Base-by-base conservation (phyloP, 2,113 vertebrate genomes). In the Calyptommatus sinebrachiatus region DNA sequence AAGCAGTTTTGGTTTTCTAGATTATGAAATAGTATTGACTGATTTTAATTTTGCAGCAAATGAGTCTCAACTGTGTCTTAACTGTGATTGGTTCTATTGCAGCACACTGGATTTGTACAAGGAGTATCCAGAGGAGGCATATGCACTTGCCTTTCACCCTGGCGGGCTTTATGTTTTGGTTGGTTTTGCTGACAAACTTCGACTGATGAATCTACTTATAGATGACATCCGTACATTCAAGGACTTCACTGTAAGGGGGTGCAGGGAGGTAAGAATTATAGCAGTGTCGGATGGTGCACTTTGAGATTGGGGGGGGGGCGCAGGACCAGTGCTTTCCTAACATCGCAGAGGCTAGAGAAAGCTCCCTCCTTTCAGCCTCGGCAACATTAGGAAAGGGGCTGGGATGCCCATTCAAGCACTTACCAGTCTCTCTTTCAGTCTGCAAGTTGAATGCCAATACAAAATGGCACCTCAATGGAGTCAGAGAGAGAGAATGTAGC, bases 161-260 rank as follows among this genome's bases (percentile, higher is more conserved):
- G 95, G 94, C 2, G 98, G 97, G 20, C 93, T 98, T 79, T 98
- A 94, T 79, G 84, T 97, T 75, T 94, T 98, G 78, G 97, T 97
- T 84, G 98, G 98, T 14, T 99, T 99, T 91, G 94, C 97, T 71
- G 96, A 98, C 92, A 99, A 97, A 87, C 94, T 99, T 2, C 91
- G 95, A 41, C 94, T 98, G 76, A 95, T 99, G 97, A 98, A 96
- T 83, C 92, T 99, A 18, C 93, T 98, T 6, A 95, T 98, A 20
- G 96, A 98, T 70, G 97, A 98, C 87, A 96, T 99, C 81, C 90
- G 93, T 41, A 73, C 94, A 78, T 95, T 97, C 90, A 97, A 96
- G 90, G 97, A 98, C 85, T 97, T 98, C 88, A 90, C 94, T n/a
- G 86, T 99, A 67, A 95, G 95, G 57, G 93, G 95, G 11, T 99